These are phyloP conservation scores for Rafetus swinhoei DNA, from an alignment of 2,113 vertebrate species.

Conservation along the genomic window DNA sequence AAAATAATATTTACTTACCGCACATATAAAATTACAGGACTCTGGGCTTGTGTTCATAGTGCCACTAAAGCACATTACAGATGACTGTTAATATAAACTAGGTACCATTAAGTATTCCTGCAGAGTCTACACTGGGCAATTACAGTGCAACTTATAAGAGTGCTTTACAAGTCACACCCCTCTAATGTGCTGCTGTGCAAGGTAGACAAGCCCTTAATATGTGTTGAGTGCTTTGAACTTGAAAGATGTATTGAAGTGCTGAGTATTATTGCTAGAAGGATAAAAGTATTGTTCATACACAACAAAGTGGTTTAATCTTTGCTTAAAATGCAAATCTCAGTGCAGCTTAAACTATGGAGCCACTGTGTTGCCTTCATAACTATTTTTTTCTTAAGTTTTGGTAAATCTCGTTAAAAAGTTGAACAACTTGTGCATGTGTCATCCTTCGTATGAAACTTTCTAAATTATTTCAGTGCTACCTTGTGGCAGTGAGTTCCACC, in stretches of 20 bases:
- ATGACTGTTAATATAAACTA: background rate
- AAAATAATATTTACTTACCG: background rate
- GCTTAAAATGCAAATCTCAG: background rate
- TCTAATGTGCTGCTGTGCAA: background rate
- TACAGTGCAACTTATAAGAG: background rate
- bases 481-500: slow-evolving; percentile 25
- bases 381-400: slow-evolving; percentile 39
- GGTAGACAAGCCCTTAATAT: background rate
- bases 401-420: slow-evolving; percentile 9
- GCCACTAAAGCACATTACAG: background rate
- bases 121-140: background rate
- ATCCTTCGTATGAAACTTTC: slow-evolving; percentile 13
- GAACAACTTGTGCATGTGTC: slow-evolving; percentile 1
- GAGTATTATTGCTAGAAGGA: background rate
- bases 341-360: background rate
- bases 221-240: background rate
- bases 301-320: slow-evolving; percentile 14
- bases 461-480: slow-evolving; percentile 7
- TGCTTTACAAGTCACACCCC: background rate
- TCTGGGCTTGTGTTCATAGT: background rate
- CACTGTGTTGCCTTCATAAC: background rate
- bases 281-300: background rate
- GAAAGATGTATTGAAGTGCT: slow-evolving; percentile 1
- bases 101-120: background rate
- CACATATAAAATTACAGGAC: background rate